A percentile compares a stretch with the other conserved stretches of the same genome.
These are phyloP conservation scores for Bubo scandiacus DNA, from an alignment of 2,113 vertebrate species.

Conservation along the genomic window DNA sequence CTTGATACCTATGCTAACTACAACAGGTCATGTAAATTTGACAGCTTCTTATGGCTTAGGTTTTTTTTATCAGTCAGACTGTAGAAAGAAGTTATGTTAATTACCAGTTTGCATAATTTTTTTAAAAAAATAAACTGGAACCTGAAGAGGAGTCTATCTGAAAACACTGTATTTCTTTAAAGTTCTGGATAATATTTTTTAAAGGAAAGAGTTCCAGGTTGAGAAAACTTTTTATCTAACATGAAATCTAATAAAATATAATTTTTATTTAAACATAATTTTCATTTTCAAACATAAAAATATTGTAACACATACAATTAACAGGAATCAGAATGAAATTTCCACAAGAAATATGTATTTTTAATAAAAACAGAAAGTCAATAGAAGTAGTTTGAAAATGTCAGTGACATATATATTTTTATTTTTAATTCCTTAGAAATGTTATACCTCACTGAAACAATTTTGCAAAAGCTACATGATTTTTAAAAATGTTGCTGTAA, in stretches of 20 bases:
- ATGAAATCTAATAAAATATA: background rate
- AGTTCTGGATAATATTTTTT: background rate
- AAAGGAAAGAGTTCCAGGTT: background rate
- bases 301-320: background rate
- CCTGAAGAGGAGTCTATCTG: background rate
- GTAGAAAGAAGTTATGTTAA: background rate
- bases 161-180: background rate
- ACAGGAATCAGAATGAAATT: background rate
- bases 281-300: background rate
- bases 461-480: background rate
- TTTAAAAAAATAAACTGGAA: background rate
- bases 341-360: background rate
- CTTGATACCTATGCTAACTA: background rate
- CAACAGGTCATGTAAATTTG: background rate
- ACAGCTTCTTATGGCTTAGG: background rate
- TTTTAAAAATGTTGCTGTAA: background rate
- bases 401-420: background rate
- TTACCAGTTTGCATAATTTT: background rate
- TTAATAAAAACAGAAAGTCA: background rate
- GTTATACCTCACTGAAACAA: background rate
- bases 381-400: background rate
- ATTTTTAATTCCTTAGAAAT: background rate
- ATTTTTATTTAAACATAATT: background rate
- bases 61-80: background rate
- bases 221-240: background rate